These are phyloP conservation scores for Teleogryllus occipitalis DNA, from an alignment of 1,140 invertebrate species.

Conservation along the genomic window DNA sequence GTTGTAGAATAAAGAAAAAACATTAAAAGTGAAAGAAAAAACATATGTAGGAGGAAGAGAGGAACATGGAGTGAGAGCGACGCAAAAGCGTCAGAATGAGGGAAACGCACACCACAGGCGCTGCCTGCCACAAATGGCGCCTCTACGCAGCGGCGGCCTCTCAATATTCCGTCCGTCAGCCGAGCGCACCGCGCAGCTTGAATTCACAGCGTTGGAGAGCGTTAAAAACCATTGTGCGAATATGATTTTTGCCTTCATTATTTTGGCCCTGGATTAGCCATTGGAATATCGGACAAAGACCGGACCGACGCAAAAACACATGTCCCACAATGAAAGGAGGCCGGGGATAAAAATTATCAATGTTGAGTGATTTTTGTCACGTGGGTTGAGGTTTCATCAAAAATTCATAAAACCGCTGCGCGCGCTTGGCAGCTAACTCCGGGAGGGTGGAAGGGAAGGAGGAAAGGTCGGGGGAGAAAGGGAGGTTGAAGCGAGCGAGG, in stretches of 20 bases:
- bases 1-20: too few relatives aligned
- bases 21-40: too few relatives aligned
- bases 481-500: too few relatives aligned
- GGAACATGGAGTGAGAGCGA: too few relatives aligned
- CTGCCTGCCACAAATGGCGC: too few relatives aligned
- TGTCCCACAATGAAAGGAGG: neutral
- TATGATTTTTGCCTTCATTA: constrained; percentile 1
- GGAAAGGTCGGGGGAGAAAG: too few relatives aligned
- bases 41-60: too few relatives aligned
- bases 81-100: too few relatives aligned
- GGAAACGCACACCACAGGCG: too few relatives aligned
- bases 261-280: neutral
- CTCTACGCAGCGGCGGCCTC: too few relatives aligned
- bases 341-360: neutral
- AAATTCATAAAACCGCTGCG: neutral
- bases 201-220: neutral
- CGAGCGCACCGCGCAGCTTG: too few relatives aligned
- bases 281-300: neutral
- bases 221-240: neutral
- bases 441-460: neutral
- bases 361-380: neutral
- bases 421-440: neutral
- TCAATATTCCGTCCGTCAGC: too few relatives aligned
- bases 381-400: neutral
- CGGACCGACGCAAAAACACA: neutral